A percentile compares a stretch with the other conserved stretches of the same genome.
phyloP scores from a whole-genome alignment of 2,888 invertebrate genomes.

The Pogonocherus hispidulus region DNA sequence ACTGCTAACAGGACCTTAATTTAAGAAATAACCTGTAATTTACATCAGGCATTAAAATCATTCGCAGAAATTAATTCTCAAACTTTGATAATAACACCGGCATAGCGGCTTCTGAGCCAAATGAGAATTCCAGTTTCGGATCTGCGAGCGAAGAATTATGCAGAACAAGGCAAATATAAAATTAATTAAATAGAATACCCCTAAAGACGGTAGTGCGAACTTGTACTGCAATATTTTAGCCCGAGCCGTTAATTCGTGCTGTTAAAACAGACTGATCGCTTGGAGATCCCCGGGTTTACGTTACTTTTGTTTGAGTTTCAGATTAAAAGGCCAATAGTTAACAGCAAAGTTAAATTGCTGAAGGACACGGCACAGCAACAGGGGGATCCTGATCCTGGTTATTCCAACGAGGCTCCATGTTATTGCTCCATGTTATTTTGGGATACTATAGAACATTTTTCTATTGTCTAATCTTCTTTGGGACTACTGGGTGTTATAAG shows the following conservation, averaged over 20 bases:
- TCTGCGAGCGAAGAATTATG: conserved; percentile 25
- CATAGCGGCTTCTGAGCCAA: not conserved
- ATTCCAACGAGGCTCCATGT: too few species aligned
- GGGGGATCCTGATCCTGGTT: too few species aligned
- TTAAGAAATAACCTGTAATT: conserved; percentile 3
- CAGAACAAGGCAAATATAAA: conserved; percentile 27
- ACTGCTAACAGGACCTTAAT: not conserved
- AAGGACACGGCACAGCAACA: too few species aligned
- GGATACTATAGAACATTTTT: too few species aligned
- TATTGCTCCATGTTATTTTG: too few species aligned
- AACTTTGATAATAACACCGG: conserved; percentile 21
- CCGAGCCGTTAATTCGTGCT: conserved; percentile 21
- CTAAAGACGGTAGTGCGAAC: conserved; percentile 20
- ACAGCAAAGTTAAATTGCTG: not conserved
- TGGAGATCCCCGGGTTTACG: conserved; percentile 18
- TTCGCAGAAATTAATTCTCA: conserved; percentile 18
- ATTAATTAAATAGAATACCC: conserved; percentile 29
- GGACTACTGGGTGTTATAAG: too few species aligned
- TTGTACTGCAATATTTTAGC: conserved; percentile 27
- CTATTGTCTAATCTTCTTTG: too few species aligned
- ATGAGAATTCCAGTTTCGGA: conserved; percentile 16
- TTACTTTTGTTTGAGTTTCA: conserved; percentile 28
- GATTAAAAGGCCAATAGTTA: conserved; percentile 17
- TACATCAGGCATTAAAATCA: conserved; percentile 17
- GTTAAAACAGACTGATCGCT: conserved; percentile 26